phyloP scores from a whole-genome alignment of 1,140 invertebrate genomes.

The Drosophila punjabiensis region DNA sequence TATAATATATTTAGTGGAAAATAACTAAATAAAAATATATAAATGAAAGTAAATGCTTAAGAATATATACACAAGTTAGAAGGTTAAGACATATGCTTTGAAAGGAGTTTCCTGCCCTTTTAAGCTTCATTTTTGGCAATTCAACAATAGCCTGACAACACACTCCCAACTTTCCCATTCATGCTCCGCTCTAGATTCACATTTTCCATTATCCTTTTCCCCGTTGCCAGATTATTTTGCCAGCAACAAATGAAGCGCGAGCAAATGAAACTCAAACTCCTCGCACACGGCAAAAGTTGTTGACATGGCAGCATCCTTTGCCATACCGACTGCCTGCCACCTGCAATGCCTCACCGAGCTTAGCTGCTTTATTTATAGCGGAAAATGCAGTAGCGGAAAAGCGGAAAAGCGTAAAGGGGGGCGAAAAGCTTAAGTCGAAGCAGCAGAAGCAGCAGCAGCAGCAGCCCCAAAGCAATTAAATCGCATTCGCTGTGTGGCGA shows the following conservation, averaged over 20 bases:
- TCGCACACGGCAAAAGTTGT: constrained; percentile 65
- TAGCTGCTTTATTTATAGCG: constrained; percentile 72
- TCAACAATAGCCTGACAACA: too few species aligned
- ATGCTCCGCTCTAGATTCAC: background rate
- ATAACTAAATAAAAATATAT: too few species aligned
- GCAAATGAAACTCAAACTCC: constrained; percentile 57
- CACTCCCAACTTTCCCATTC: background rate
- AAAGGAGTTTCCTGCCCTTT: too few species aligned
- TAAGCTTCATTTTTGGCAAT: too few species aligned
- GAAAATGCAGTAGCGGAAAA: constrained; percentile 43
- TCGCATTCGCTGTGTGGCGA: constrained; percentile 23
- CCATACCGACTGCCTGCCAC: constrained; percentile 14
- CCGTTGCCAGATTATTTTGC: constrained; percentile 11
- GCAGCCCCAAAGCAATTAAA: constrained; percentile 71
- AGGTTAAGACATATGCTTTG: too few species aligned
- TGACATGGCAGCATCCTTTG: constrained; percentile 50
- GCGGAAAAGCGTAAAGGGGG: too few species aligned
- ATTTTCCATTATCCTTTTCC: constrained; percentile 7
- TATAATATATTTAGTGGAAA: too few species aligned
- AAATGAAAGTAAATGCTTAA: too few species aligned
- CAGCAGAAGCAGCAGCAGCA: constrained; percentile 27
- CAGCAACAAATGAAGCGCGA: constrained; percentile 61
- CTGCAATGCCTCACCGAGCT: constrained; percentile 21
- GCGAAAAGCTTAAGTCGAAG: constrained; percentile 25
- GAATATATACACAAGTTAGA: too few species aligned